phyloP scores from a whole-genome alignment of 1,140 invertebrate species.

The Trinorchestia longiramus region DNA sequence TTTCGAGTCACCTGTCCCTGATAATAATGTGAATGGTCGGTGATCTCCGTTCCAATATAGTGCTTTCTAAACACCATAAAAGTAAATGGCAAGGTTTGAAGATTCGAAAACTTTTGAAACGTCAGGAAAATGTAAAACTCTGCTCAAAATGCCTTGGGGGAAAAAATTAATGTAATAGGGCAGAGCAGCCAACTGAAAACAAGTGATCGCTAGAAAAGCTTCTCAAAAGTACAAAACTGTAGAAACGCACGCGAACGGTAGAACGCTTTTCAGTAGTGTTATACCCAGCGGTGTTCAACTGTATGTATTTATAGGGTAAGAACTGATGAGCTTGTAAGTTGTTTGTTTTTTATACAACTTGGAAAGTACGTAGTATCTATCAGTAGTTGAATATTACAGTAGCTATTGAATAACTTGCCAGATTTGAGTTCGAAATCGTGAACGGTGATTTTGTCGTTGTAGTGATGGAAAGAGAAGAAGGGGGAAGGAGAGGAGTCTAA shows the following conservation, averaged over 20 bases:
- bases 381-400: not conserved
- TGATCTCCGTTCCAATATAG: not conserved
- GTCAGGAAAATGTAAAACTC: not conserved
- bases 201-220: not conserved
- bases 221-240: not conserved
- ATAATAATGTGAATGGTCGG: not conserved
- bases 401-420: not conserved
- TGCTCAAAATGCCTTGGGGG: not conserved
- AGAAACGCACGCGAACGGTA: not conserved
- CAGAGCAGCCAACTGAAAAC: not conserved
- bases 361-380: not conserved
- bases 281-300: not conserved
- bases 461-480: too few species aligned
- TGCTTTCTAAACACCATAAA: not conserved
- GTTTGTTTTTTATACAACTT: not conserved
- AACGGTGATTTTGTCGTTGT: not conserved
- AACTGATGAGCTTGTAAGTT: not conserved
- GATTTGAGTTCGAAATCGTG: not conserved
- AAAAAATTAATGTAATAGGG: not conserved
- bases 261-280: not conserved
- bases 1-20: constrained; percentile 8
- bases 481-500: too few species aligned
- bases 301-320: not conserved
- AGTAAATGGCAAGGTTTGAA: not conserved
- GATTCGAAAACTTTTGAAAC: not conserved